Percentiles rank a stretch among this genome's conserved stretches.
Evolutionary conservation across 1,140 invertebrate species (phyloP).

Genomic region (Pogonomyrmex barbatus): DNA sequence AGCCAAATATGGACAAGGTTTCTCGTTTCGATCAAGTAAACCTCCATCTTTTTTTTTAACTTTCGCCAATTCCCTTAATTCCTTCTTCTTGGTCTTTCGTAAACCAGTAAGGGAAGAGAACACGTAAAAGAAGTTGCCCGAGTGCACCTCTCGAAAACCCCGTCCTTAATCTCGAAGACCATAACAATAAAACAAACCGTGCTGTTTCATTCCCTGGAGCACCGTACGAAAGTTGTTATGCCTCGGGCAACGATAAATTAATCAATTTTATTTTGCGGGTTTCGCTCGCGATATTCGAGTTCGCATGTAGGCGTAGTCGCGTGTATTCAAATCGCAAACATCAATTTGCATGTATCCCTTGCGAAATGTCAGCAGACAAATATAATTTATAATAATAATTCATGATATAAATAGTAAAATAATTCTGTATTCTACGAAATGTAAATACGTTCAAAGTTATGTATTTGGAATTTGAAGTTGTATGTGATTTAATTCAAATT

Average conservation of each 20-base stretch:
- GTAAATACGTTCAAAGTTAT: not conserved
- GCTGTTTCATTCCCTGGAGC: not conserved
- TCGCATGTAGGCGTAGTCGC: not conserved
- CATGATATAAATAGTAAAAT: not conserved
- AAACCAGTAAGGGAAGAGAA: not conserved
- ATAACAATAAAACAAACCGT: slow-evolving; percentile 47
- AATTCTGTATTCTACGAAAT: not conserved
- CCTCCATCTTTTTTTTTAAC: slow-evolving; percentile 63
- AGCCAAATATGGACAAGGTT: slow-evolving; percentile 79
- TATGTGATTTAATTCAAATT: not conserved
- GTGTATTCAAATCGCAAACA: not conserved
- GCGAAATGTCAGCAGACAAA: not conserved
- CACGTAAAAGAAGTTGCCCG: not conserved
- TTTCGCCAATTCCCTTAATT: slow-evolving; percentile 16
- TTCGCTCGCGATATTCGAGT: not conserved
- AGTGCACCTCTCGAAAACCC: not conserved
- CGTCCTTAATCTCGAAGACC: slow-evolving; percentile 24
- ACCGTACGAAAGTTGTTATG: slow-evolving; percentile 11
- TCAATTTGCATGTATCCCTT: not conserved
- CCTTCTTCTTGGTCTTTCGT: slow-evolving; percentile 60
- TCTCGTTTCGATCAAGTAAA: slow-evolving; percentile 74
- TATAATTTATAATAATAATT: no score
- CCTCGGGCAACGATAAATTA: slow-evolving; percentile 18
- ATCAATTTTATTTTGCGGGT: slow-evolving; percentile 12
- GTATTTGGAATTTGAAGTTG: not conserved